These are phyloP conservation scores for Epinephelus lanceolatus DNA, from an alignment of 2,113 vertebrate genomes.

Conservation along the genomic window DNA sequence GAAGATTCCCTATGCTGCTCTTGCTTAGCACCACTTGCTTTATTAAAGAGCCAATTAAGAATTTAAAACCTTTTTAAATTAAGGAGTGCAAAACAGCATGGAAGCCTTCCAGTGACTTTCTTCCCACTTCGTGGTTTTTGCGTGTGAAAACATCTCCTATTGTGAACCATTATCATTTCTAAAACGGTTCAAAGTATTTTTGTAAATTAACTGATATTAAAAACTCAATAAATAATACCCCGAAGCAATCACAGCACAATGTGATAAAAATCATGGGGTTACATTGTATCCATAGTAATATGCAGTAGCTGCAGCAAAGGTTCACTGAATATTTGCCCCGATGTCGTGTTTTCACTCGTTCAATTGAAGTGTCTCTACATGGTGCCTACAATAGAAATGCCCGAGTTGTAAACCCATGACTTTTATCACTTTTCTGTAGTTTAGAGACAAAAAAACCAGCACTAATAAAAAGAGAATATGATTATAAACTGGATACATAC, in stretches of 20 bases:
- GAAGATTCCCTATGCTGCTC: conserved; percentile 50
- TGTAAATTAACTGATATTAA: conserved; percentile 21
- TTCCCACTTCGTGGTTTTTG: conserved; percentile 31
- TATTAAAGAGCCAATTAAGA: conserved; percentile 76
- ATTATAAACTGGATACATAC: conserved; percentile 87
- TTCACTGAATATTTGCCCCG: conserved; percentile 13
- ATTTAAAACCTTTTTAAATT: conserved; percentile 70
- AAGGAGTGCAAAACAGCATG: conserved; percentile 56
- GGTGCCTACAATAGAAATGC: neutral
- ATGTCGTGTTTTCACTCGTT: neutral
- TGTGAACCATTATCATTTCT: conserved; percentile 32
- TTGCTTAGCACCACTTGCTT: conserved; percentile 68
- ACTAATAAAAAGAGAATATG: conserved; percentile 72
- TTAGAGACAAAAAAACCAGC: conserved; percentile 41
- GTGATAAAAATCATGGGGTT: conserved; percentile 66
- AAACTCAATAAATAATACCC: conserved; percentile 14
- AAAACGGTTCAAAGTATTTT: conserved; percentile 10
- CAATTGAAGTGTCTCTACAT: neutral
- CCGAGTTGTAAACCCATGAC: conserved; percentile 45
- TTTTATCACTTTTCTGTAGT: conserved; percentile 48
- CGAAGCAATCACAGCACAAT: conserved; percentile 19
- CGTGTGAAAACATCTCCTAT: conserved; percentile 13
- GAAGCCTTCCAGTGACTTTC: conserved; percentile 30
- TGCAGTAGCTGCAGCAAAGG: conserved; percentile 11
- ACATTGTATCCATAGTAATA: conserved; percentile 17